Base-by-base conservation (phyloP, 2,113 vertebrate species). In the Porphyrio hochstetteri region DNA sequence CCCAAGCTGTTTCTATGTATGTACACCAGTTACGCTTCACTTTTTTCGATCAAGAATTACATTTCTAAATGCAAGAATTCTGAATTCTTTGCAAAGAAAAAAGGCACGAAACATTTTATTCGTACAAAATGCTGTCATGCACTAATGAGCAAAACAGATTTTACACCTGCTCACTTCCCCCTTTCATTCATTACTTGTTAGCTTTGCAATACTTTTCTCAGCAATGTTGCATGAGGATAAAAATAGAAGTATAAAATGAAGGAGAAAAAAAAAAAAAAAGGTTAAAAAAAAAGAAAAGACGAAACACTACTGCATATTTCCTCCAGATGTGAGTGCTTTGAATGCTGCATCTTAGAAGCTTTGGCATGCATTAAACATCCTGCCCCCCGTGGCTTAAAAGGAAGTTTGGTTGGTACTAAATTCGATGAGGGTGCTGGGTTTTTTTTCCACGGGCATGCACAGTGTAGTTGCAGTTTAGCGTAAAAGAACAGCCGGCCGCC, bases 331-430 rank as follows among this genome's bases (percentile, higher is more conserved):
- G 79, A 86, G 31, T 38, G 19, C 44, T 93, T 85, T 65, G 55
- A 82, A 88, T 46, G 64, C 25, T n/a, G 20, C 25, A 31, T 70
- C 48, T 70, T 69, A 70, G 71, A 55, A 67, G 50, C 46, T 82
- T 67, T 88, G 63, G n/a, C 75, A 88, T 92, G 69, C 70, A 40
- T 88, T 81, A 96, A 95, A 80, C 17, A 46, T 68, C 40, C 40
- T 77, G 28, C 55, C 56, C 29, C 76, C 71, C 69, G 40, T 74
- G 71, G 78, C 82, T 94, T 93, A 59, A 85, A 82, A 91, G n/a
- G 28, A 61, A 85, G 31, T 82, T 91, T 87, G 38, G 50, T 48
- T 91, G 59, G 40, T 82, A 42, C 4, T 82, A 82, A 72, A 95
- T 84, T 82, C 83, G 79, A 2, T 13, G 56, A 81, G 8, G 21